Base-by-base conservation (phyloP, 1,140 invertebrate genomes). In the Popillia japonica region DNA sequence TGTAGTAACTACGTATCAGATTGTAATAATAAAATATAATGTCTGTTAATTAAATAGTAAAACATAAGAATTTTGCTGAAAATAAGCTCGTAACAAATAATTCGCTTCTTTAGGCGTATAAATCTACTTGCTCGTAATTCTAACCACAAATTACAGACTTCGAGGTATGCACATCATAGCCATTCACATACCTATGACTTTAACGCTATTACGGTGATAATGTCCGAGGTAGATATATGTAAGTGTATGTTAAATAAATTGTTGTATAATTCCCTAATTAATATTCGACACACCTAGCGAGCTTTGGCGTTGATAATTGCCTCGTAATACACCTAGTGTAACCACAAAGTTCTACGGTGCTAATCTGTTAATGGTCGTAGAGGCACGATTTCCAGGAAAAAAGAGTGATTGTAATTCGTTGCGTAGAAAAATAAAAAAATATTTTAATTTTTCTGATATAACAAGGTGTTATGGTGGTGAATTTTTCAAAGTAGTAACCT, bases 181-280 rank as follows among this genome's bases (percentile, higher is more conserved):
- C 48, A 55, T 55, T 55, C 48, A 17, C 48, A 17, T 55, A 55
- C 48, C 48, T n/a, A 55, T n/a, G 17, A 14, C 48, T 55, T 55
- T 17, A 55, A 55, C n/a, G 17, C 17, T 14, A 55, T n/a, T 55
- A 55, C 48, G 14, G 27, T 68, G 27, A 68, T 68, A 68, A 68
- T 68, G 10, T 7, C 27, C 6, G 22, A 11, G 11, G 9, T 68
- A 27, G 17, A 34, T 68, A 27, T 34, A 34, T 34, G 27, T 34
- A 34, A 2, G 27, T 34, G 61, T 34, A 68, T 34, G 22, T 68
- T 14, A 68, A 68, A 27, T 68, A 68, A 23, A 34, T 68, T 68
- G 27, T 34, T 34, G 61, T 34, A 68, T 68, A 68, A 68, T 68
- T 68, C 61, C 27, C 22, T 17, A 68, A 68, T 68, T 68, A 68